Conservation (phyloP, 2,888 invertebrate genomes). For the Vanessa cardui region DNA sequence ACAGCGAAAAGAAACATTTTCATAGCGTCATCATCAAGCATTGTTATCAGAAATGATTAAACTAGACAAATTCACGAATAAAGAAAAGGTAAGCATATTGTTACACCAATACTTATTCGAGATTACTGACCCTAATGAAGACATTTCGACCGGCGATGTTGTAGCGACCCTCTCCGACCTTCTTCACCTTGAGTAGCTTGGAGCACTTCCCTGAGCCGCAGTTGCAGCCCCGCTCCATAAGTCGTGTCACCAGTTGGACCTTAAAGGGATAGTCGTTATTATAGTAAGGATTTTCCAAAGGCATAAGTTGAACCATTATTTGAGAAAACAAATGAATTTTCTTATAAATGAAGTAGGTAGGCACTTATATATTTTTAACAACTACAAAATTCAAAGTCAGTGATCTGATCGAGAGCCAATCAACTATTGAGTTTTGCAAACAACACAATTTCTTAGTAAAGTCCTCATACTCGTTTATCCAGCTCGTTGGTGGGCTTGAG, state of each 20-base stretch:
- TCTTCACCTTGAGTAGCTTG: constrained; percentile 88
- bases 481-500: constrained; percentile 86
- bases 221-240: constrained; percentile 89
- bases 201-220: constrained; percentile 88
- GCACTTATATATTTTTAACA: no score
- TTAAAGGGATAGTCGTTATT: constrained; percentile 47
- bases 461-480: constrained; percentile 78
- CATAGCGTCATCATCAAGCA: neutral
- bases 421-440: no score
- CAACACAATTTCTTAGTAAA: neutral
- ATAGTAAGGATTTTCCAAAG: neutral
- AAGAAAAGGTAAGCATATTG: no score
- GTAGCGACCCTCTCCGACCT: constrained; percentile 93
- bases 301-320: no score
- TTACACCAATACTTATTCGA: no score
- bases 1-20: constrained; percentile 32
- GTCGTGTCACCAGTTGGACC: constrained; percentile 87
- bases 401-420: no score
- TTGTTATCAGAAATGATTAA: no score
- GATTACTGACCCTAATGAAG: constrained; percentile 89
- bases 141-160: constrained; percentile 93
- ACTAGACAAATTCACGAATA: no score
- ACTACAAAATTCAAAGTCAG: no score
- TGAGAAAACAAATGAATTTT: no score
- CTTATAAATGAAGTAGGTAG: no score